phyloP scores from a whole-genome alignment of 1,140 invertebrate genomes.

The Drosophila saltans region DNA sequence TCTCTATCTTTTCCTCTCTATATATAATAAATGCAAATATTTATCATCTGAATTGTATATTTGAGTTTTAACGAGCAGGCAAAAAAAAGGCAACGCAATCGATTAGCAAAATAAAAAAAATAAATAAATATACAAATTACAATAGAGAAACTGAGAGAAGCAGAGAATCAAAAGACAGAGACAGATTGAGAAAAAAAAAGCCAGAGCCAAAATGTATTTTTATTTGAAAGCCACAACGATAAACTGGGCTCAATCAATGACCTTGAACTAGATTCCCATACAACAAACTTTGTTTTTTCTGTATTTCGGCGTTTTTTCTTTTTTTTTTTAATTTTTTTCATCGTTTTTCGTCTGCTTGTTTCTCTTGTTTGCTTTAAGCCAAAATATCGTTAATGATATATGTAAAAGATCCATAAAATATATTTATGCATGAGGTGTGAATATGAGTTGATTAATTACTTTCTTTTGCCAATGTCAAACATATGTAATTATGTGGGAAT shows the following conservation, averaged over 20 bases:
- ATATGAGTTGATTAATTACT: slow-evolving; percentile 59
- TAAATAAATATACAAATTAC: too few species aligned
- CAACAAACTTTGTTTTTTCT: slow-evolving; percentile 37
- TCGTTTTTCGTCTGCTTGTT: slow-evolving; percentile 41
- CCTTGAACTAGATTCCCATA: slow-evolving; percentile 75
- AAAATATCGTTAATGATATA: slow-evolving; percentile 49
- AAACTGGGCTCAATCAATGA: slow-evolving; percentile 69
- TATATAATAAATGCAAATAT: slow-evolving; percentile 69
- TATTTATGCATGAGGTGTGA: slow-evolving; percentile 41
- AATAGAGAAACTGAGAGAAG: slow-evolving; percentile 22
- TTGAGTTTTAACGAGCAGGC: slow-evolving; percentile 56
- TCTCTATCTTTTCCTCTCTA: not conserved
- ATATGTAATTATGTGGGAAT: slow-evolving; percentile 1
- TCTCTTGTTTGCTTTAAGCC: slow-evolving; percentile 39
- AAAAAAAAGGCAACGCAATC: slow-evolving; percentile 47
- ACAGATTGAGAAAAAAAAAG: not conserved
- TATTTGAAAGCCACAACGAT: slow-evolving; percentile 39
- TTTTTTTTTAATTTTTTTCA: slow-evolving; percentile 27
- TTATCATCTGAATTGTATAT: slow-evolving; percentile 48
- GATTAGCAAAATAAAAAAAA: slow-evolving; percentile 61
- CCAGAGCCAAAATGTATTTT: slow-evolving; percentile 33
- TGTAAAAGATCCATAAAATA: slow-evolving; percentile 34
- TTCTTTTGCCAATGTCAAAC: slow-evolving; percentile 39
- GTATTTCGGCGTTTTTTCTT: slow-evolving; percentile 39
- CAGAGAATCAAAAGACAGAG: not conserved